A percentile compares a stretch with the other conserved stretches of the same genome.
Conservation (phyloP, 1,140 invertebrate species). For the Mamestra configurata region DNA sequence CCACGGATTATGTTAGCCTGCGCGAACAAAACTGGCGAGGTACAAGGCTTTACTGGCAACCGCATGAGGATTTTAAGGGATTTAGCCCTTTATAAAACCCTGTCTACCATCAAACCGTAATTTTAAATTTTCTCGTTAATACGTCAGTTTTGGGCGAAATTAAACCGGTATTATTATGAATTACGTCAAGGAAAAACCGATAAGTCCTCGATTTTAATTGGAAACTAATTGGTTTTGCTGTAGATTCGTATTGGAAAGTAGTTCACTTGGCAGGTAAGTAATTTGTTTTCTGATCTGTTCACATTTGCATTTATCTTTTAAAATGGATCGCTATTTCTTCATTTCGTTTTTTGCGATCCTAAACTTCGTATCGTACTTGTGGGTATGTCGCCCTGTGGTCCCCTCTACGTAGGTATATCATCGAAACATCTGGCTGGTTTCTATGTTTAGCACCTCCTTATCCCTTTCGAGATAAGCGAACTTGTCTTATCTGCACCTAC, state of each 20-base stretch:
- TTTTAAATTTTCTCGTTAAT: constrained; percentile 52
- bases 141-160: constrained; percentile 18
- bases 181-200: constrained; percentile 32
- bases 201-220: constrained; percentile 34
- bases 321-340: background rate
- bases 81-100: constrained; percentile 63
- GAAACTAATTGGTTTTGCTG: constrained; percentile 29
- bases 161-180: constrained; percentile 27
- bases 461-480: constrained; percentile 24
- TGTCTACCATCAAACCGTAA: constrained; percentile 55
- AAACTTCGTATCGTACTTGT: background rate
- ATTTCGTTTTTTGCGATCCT: background rate
- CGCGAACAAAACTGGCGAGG: constrained; percentile 64
- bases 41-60: constrained; percentile 66
- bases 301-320: background rate
- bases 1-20: constrained; percentile 69
- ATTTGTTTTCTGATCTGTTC: background rate
- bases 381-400: background rate
- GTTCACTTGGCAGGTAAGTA: background rate
- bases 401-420: constrained; percentile 5
- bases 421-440: constrained; percentile 29
- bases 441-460: constrained; percentile 20
- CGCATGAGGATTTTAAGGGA: constrained; percentile 67
- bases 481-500: constrained; percentile 30
- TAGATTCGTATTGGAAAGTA: background rate